Evolutionary conservation across 2,113 vertebrate genomes (phyloP).

Genomic region (Anguilla rostrata): DNA sequence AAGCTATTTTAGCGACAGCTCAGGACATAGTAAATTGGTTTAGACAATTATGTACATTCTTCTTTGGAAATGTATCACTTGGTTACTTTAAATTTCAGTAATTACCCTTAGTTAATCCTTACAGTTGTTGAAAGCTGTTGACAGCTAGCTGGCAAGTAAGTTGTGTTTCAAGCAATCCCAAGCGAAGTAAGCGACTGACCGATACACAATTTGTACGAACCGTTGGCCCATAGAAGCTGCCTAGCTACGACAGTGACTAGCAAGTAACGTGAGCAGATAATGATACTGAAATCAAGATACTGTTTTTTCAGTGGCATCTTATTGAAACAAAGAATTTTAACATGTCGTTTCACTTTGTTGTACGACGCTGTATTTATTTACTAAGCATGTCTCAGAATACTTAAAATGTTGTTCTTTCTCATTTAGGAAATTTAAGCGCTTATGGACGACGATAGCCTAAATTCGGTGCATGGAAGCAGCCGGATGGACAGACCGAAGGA

Average conservation of each 20-base stretch:
- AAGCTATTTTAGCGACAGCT: neutral
- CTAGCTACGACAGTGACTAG: too few relatives aligned
- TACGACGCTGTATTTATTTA: neutral
- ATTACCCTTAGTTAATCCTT: neutral
- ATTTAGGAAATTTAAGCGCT: constrained; percentile 29
- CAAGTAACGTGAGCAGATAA: too few relatives aligned
- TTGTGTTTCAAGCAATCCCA: neutral
- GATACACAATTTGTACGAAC: neutral
- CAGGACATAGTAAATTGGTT: too few relatives aligned
- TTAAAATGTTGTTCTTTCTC: neutral
- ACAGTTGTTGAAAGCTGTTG: neutral
- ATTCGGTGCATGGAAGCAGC: constrained; percentile 53
- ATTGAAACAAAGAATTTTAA: neutral
- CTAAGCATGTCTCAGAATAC: neutral
- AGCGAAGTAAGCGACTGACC: neutral
- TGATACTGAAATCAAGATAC: too few relatives aligned
- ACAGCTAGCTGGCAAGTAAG: neutral
- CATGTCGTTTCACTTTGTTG: neutral
- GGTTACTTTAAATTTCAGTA: neutral
- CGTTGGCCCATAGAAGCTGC: too few relatives aligned
- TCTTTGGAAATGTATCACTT: too few relatives aligned
- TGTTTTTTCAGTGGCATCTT: neutral
- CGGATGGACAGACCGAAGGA: constrained; percentile 68
- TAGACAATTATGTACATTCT: too few relatives aligned
- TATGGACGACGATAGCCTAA: constrained; percentile 63